Percentiles rank a stretch among this genome's conserved stretches.
Evolutionary conservation across 2,113 vertebrate species (phyloP).

Genomic region (Sorex fumeus): DNA sequence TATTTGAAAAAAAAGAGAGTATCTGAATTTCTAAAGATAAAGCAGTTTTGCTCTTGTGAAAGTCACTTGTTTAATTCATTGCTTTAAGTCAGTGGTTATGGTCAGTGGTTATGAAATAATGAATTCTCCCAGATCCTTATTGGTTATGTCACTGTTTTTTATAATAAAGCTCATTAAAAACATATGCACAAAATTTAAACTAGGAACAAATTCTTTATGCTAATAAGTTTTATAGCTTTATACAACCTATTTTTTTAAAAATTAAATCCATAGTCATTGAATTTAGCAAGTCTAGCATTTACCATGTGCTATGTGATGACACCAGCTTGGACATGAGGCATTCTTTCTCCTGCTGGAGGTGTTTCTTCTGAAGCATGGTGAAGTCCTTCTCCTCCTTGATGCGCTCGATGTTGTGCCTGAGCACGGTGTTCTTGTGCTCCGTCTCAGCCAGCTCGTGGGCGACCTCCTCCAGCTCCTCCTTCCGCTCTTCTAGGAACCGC

Average conservation of each 20-base stretch:
- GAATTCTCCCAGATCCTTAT: not conserved
- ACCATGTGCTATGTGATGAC: too few relatives aligned
- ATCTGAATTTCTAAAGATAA: slow-evolving; percentile 41
- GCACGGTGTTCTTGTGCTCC: slow-evolving; percentile 90
- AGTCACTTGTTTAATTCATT: slow-evolving; percentile 2
- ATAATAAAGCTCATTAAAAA: slow-evolving; percentile 24
- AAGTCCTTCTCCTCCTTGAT: slow-evolving; percentile 91
- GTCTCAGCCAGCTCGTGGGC: slow-evolving; percentile 93
- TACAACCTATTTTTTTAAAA: slow-evolving; percentile 4
- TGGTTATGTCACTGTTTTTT: not conserved
- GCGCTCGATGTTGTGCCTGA: slow-evolving; percentile 93
- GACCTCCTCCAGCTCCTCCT: slow-evolving; percentile 91
- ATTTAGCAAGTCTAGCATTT: not conserved
- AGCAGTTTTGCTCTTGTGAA: not conserved
- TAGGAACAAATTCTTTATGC: not conserved
- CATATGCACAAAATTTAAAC: not conserved
- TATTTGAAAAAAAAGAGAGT: slow-evolving; percentile 11
- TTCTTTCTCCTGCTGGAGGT: too few relatives aligned
- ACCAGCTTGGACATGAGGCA: too few relatives aligned
- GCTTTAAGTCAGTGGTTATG: not conserved
- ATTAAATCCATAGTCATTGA: slow-evolving; percentile 31
- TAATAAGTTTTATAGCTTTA: not conserved
- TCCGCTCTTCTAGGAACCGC: slow-evolving; percentile 91
- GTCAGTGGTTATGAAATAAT: not conserved
- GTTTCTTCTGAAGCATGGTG: too few relatives aligned